Evolutionary conservation across 2,888 invertebrate species (phyloP), one percentile per base, ranked within the genome.

Genomic region (Trilocha varians): DNA sequence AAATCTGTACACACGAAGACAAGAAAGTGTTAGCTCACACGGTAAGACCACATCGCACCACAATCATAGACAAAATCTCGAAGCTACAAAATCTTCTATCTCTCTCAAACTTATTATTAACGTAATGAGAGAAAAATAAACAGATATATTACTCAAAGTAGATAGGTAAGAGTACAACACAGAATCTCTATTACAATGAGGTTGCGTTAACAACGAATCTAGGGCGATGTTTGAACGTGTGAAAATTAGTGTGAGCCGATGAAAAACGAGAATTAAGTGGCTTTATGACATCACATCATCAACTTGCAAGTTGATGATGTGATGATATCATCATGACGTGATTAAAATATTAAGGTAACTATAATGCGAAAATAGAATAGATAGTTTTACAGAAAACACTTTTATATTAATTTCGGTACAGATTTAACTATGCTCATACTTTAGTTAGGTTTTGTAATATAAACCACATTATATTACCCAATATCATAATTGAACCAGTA

Each of bases 161-260:
- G 4, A 18, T 11, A 25, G 25, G 25, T 25, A 25, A 2, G 11
- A 25, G 11, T 25, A 25, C 25, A 3, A 25, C 25, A 25, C 25
- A 9, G 11, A 25, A 25, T 3, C 2, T 25, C 6, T 25, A 25
- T 11, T 11, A 15, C 32, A 38, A 38, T 25, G 38, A 38, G 32
- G 32, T 32, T 25, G 32, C 25, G 40, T 18, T 35, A 34, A 49
- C 52, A 50, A 41, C 43, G 50, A 52, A 49, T 51, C 36, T 38
- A 48, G 57, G 58, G 48, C 58, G 47, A 42, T 45, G 38, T 55
- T 49, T 53, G 39, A 49, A 52, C 55, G 59, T 66, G 67, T 52
- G 58, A 59, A 59, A 58, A 58, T 52, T 57, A 49, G 44, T 40
- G 51, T 54, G 25, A 18, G 32, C 32, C 32, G 32, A 25, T 25